These are phyloP conservation scores for Rhagoletis zephyria DNA, from an alignment of 1,140 invertebrate genomes.

Conservation along the genomic window DNA sequence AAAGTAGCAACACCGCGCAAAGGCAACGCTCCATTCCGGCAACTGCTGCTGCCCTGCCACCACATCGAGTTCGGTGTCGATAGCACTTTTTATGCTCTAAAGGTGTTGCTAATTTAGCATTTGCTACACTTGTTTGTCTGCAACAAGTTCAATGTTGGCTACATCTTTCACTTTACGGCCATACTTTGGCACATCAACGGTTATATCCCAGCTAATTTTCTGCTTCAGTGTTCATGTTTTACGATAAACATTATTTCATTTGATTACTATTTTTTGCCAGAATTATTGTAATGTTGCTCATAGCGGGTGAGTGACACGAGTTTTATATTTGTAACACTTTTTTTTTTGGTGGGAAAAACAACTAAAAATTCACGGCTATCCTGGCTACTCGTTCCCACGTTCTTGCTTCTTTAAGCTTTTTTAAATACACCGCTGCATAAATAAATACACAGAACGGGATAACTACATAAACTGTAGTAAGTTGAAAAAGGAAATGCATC, in stretches of 20 bases:
- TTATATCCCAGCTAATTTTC: background rate
- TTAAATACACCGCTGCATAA: too few species aligned
- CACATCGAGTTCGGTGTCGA: background rate
- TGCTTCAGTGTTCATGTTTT: slow-evolving; percentile 14
- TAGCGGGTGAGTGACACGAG: background rate
- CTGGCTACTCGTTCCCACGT: too few species aligned
- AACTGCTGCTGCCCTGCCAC: background rate
- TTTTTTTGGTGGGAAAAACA: too few species aligned
- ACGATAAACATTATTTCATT: too few species aligned
- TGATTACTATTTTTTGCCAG: too few species aligned
- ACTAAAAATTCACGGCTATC: too few species aligned
- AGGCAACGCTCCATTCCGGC: background rate
- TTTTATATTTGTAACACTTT: background rate
- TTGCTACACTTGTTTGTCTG: slow-evolving; percentile 15
- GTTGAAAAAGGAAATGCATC: too few species aligned
- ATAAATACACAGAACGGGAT: too few species aligned
- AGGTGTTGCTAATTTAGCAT: background rate
- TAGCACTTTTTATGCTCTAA: background rate
- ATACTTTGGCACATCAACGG: background rate
- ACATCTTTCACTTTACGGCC: background rate
- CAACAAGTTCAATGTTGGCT: slow-evolving; percentile 9
- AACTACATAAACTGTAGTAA: too few species aligned
- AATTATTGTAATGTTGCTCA: too few species aligned
- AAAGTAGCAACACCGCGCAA: background rate
- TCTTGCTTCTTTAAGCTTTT: too few species aligned